Conservation (phyloP, 2,797 vertebrate species). For the Gastrophryne carolinensis region DNA sequence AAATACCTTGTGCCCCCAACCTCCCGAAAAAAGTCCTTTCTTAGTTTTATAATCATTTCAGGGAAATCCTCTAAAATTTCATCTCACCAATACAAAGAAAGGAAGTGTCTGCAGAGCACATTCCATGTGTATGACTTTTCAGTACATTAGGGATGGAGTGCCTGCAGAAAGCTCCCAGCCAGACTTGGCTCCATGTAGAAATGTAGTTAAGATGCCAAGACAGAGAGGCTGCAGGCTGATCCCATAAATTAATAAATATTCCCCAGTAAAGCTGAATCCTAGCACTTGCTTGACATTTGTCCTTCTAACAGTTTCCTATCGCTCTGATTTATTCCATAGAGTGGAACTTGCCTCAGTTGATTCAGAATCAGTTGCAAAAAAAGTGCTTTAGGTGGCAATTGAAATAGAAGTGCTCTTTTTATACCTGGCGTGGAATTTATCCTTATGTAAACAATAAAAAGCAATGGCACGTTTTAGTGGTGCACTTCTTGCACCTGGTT, state of each 20-base stretch:
- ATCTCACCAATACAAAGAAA: conserved; percentile 21
- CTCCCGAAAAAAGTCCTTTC: no score
- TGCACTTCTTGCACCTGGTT: no score
- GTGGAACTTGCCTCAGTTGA: no score
- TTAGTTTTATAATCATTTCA: no score
- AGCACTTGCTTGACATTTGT: conserved; percentile 62
- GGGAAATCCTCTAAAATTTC: conserved; percentile 54
- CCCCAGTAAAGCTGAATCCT: conserved; percentile 58
- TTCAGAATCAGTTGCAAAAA: no score
- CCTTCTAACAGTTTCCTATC: conserved; percentile 44
- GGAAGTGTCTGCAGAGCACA: conserved; percentile 40
- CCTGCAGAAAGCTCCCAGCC: conserved; percentile 62
- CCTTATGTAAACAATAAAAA: no score
- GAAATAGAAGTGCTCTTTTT: no score
- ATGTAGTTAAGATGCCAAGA: conserved; percentile 58
- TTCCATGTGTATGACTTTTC: conserved; percentile 68
- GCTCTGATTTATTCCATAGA: no score
- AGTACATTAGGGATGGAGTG: conserved; percentile 64
- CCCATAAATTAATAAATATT: conserved; percentile 55
- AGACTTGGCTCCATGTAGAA: conserved; percentile 58
- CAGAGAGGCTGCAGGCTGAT: conserved; percentile 58
- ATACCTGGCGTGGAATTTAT: no score
- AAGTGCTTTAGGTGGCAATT: no score
- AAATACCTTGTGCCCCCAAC: no score
- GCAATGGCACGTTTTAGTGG: no score